Base-by-base conservation (phyloP, 1,140 invertebrate species). In the Sogatella furcifera region DNA sequence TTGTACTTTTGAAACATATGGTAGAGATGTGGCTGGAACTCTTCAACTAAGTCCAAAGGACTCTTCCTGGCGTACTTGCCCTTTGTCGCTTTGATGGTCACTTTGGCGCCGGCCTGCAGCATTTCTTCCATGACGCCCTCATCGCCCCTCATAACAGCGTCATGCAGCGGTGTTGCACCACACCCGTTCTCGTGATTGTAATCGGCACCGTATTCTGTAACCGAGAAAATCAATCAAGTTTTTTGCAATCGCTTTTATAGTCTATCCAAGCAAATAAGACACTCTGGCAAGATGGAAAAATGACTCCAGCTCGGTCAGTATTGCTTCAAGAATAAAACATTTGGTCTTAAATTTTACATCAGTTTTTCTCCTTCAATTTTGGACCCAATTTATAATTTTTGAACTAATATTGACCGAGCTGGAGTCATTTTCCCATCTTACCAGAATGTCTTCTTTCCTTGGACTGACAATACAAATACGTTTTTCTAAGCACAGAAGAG, bases 111-210 rank as follows among this genome's bases (percentile, higher is more conserved):
- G 68, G 74, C 71, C 57, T 76, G 71, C 44, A 85, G 64, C 17
- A 85, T 64, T 64, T 78, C 75, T 68, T 79, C 75, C 55, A 83
- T 77, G 64, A 84, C 78, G 19, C 73, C 71, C 53, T 71, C 61
- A 70, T 83, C 77, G 6, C 78, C 80, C 64, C 82, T 72, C 64
- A 72, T 74, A 3, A 84, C 78, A 59, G 82, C 82, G 69, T 84
- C 81, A 65, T 84, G 82, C 19, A 85, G 70, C 34, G 83, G 81
- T 5, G 81, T 83, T 43, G 77, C 78, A 21, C 82, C 81, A 63
- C 74, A 76, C 15, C 72, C 73, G 72, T 83, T 84, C 61, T 77
- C 71, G 8, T 75, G 70, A 70, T 82, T 81, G 42, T 77, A 71
- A 68, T 77, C 70, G 2, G 76, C 76, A 54, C 76, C 77, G 62